A percentile compares a stretch with the other conserved stretches of the same genome.
Conservation (phyloP, 2,888 invertebrate species). For the Chorisops tibialis region DNA sequence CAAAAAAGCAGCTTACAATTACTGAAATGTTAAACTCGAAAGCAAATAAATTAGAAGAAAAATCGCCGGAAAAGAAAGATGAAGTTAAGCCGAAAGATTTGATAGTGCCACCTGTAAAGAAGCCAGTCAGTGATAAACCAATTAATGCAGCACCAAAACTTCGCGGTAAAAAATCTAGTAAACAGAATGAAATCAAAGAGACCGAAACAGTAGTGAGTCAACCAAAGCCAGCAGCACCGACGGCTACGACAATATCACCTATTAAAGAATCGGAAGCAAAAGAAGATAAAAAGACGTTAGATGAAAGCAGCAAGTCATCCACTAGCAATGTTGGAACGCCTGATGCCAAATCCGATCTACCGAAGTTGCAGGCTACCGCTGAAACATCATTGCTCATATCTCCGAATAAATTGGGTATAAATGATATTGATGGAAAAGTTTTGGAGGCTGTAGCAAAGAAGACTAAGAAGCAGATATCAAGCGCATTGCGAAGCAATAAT, state of each 20-base stretch:
- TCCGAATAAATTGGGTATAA: slow-evolving; percentile 24
- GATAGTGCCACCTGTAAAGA: slow-evolving; percentile 12
- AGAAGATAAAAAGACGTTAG: neutral
- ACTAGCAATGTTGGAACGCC: neutral
- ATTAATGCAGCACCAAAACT: slow-evolving; percentile 48
- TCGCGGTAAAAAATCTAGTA: slow-evolving; percentile 42
- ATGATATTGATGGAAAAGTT: slow-evolving; percentile 42
- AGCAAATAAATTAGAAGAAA: slow-evolving; percentile 18
- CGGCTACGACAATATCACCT: neutral
- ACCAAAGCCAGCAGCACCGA: neutral
- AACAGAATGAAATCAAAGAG: slow-evolving; percentile 12
- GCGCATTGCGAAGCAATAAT: slow-evolving; percentile 32
- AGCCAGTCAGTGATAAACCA: slow-evolving; percentile 38
- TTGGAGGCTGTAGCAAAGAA: slow-evolving; percentile 49
- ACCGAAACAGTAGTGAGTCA: neutral
- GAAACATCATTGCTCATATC: neutral
- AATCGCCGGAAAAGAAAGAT: slow-evolving; percentile 33
- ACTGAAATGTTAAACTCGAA: slow-evolving; percentile 48
- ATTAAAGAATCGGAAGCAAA: neutral
- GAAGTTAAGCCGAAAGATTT: slow-evolving; percentile 28
- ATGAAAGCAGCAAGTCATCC: neutral
- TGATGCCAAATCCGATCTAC: neutral
- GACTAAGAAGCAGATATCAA: slow-evolving; percentile 48
- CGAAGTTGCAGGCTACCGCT: neutral
- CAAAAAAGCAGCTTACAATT: slow-evolving; percentile 47